A percentile compares a stretch with the other conserved stretches of the same genome.
Conservation (phyloP, 1,140 invertebrate genomes). For the Cotesia typhae region DNA sequence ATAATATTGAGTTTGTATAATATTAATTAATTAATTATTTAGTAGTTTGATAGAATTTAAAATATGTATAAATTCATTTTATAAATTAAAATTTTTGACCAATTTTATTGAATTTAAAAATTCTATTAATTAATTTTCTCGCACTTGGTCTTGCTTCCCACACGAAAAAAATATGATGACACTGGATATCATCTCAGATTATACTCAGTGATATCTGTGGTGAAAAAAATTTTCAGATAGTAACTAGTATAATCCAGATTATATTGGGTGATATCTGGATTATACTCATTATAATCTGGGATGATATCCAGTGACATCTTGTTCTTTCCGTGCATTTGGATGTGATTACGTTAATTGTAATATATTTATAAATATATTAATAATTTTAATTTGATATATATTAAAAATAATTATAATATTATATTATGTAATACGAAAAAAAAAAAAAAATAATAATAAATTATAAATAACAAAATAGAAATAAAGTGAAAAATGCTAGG, state of each 20-base stretch:
- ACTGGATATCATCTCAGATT: no score
- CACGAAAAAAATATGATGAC: no score
- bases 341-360: constrained; percentile 10
- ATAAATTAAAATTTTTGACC: constrained; percentile 32
- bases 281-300: no score
- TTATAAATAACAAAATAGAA: no score
- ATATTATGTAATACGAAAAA: no score
- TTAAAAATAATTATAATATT: no score
- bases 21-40: constrained; percentile 15
- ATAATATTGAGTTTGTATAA: constrained; percentile 25
- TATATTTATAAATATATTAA: background rate
- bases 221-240: no score
- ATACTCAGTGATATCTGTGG: no score
- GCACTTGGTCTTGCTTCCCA: constrained; percentile 6
- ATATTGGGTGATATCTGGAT: no score
- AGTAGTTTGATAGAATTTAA: background rate
- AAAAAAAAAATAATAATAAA: no score
- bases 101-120: constrained; percentile 28
- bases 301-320: no score
- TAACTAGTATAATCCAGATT: no score
- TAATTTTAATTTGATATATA: background rate
- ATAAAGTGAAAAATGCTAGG: background rate
- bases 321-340: background rate
- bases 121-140: constrained; percentile 16
- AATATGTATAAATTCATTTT: constrained; percentile 28